phyloP scores from a whole-genome alignment of 2,113 vertebrate genomes.

The Nothobranchius kuhntae region DNA sequence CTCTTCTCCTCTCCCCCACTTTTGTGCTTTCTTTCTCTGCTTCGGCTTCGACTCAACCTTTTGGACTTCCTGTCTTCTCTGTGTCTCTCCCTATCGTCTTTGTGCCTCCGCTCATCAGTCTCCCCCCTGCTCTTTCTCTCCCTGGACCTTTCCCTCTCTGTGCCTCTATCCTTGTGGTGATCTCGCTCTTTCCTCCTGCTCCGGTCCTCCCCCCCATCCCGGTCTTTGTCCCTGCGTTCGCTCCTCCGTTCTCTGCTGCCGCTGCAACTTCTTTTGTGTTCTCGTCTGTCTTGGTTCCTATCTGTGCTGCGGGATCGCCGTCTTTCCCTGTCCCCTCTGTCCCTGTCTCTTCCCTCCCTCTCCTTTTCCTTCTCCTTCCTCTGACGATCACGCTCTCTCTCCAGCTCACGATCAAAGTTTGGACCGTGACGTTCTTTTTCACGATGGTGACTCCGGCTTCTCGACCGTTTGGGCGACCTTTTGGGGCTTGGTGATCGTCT shows the following conservation, averaged over 20 bases:
- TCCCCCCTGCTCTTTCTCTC: constrained; percentile 87
- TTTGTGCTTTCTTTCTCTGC: constrained; percentile 81
- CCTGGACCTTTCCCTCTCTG: constrained; percentile 85
- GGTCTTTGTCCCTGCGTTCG: constrained; percentile 87
- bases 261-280: constrained; percentile 65
- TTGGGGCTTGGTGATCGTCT: constrained; percentile 88
- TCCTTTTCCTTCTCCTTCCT: constrained; percentile 85
- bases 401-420: constrained; percentile 94
- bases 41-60: constrained; percentile 72
- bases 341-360: constrained; percentile 78
- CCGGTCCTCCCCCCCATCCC: constrained; percentile 88
- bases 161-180: constrained; percentile 87
- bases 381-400: constrained; percentile 94
- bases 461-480: constrained; percentile 91
- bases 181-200: constrained; percentile 90
- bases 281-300: constrained; percentile 61
- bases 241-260: constrained; percentile 67
- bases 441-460: constrained; percentile 93
- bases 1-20: constrained; percentile 82
- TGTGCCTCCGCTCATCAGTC: constrained; percentile 84
- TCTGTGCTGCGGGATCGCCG: constrained; percentile 70
- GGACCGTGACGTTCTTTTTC: constrained; percentile 89
- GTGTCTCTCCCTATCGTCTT: constrained; percentile 89
- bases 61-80: constrained; percentile 85
- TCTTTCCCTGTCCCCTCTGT: constrained; percentile 62